Evolutionary conservation across 1,140 invertebrate genomes (phyloP).

Genomic region (Bombus cullumanus): DNA sequence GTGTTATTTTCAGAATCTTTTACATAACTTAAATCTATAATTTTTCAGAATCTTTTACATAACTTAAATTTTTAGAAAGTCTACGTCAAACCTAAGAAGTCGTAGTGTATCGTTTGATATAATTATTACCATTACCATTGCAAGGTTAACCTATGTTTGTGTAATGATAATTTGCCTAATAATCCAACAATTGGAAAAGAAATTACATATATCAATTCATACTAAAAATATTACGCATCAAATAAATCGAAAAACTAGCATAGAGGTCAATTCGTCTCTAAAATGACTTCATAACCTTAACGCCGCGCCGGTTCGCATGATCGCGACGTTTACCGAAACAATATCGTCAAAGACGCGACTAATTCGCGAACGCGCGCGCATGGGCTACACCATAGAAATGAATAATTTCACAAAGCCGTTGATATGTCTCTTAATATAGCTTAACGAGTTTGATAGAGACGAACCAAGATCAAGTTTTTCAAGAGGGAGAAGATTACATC

Average conservation of each 20-base stretch:
- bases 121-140: not conserved
- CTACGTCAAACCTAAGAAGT: too few species aligned
- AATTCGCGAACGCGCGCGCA: not conserved
- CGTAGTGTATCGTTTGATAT: too few species aligned
- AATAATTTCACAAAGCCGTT: conserved; percentile 33
- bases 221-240: not conserved
- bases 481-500: conserved; percentile 65
- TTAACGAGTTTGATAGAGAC: conserved; percentile 39
- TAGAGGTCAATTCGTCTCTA: not conserved
- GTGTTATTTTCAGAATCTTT: not conserved
- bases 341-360: not conserved
- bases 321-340: not conserved
- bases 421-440: conserved; percentile 30
- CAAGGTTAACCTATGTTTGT: not conserved
- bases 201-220: not conserved
- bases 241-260: not conserved
- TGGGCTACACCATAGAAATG: not conserved
- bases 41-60: too few species aligned
- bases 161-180: not conserved
- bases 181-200: not conserved
- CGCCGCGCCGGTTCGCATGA: not conserved
- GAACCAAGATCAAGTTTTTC: conserved; percentile 49
- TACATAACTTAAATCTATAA: not conserved
- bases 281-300: not conserved
- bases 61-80: not conserved